phyloP scores from a whole-genome alignment of 2,113 vertebrate genomes.

The Ochotona princeps region DNA sequence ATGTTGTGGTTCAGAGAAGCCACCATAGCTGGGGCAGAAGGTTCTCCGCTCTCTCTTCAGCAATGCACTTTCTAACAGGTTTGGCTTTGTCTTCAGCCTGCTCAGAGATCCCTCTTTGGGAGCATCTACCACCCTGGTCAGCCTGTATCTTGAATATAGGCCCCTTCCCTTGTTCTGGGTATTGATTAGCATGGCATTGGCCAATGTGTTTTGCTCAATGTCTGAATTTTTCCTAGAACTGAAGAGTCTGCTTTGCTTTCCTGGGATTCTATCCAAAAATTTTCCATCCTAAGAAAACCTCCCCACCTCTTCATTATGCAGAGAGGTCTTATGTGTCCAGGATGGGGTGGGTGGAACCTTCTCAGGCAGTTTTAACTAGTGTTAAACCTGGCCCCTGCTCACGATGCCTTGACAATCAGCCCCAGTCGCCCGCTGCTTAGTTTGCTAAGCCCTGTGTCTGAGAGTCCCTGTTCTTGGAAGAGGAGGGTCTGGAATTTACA shows the following conservation, averaged over 20 bases:
- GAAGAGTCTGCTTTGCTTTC: not conserved
- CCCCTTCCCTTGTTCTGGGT: not conserved
- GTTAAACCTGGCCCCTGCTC: not conserved
- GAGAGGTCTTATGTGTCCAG: not conserved
- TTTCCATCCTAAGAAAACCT: not conserved
- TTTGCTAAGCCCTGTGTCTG: not conserved
- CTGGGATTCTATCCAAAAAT: conserved; percentile 1
- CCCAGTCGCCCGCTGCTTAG: not conserved
- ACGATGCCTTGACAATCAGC: not conserved
- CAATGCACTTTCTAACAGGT: not conserved
- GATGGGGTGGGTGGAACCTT: not conserved
- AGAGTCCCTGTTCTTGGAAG: not conserved
- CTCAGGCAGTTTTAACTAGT: conserved; percentile 17
- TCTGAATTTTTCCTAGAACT: conserved; percentile 13
- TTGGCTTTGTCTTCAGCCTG: not conserved
- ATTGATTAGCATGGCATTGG: not conserved
- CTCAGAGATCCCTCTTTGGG: not conserved
- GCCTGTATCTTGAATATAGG: not conserved
- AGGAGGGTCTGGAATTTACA: not conserved
- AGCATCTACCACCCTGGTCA: not conserved
- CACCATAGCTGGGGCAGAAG: not conserved
- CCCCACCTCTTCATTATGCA: not conserved
- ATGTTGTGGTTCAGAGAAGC: conserved; percentile 15
- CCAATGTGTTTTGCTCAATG: not conserved
- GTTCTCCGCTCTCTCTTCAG: not conserved